Percentiles rank a stretch among this genome's conserved stretches.
Evolutionary conservation across 2,888 invertebrate species (phyloP).

Genomic region (Lycia hirtaria): DNA sequence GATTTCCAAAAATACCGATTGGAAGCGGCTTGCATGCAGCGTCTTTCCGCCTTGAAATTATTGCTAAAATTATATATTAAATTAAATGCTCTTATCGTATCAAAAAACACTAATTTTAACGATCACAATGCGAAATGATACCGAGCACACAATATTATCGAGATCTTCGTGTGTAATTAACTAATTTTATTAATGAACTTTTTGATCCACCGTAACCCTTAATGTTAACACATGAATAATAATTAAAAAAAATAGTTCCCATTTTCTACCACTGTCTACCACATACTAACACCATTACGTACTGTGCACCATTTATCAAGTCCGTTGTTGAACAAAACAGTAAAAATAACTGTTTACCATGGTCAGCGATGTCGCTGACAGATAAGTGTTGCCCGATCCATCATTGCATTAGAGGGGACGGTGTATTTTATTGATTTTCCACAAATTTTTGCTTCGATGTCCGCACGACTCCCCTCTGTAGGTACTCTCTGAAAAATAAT

Average conservation of each 20-base stretch:
- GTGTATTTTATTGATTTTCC: conserved; percentile 72
- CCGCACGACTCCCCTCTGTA: conserved; percentile 17
- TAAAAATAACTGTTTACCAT: conserved; percentile 47
- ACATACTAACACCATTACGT: conserved; percentile 6
- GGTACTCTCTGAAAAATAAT: conserved; percentile 40
- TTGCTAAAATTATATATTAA: too few species aligned
- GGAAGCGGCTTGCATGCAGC: too few species aligned
- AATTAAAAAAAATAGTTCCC: not conserved
- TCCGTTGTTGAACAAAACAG: conserved; percentile 44
- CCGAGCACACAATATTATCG: not conserved
- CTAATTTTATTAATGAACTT: not conserved
- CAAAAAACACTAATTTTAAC: too few species aligned
- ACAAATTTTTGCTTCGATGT: conserved; percentile 55
- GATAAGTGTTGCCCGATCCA: conserved; percentile 75
- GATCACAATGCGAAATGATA: too few species aligned
- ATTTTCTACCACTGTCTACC: not conserved
- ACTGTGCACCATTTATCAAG: conserved; percentile 22
- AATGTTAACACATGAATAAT: not conserved
- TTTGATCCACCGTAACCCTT: conserved; percentile 6
- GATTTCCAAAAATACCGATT: too few species aligned
- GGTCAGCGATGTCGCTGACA: conserved; percentile 71
- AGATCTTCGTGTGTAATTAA: not conserved
- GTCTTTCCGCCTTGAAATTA: too few species aligned
- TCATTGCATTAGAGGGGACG: conserved; percentile 77
- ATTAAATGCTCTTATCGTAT: too few species aligned